Base-by-base conservation (phyloP, 53 echinoderm and acorn worm genomes). In the Pentamera pediparva region DNA sequence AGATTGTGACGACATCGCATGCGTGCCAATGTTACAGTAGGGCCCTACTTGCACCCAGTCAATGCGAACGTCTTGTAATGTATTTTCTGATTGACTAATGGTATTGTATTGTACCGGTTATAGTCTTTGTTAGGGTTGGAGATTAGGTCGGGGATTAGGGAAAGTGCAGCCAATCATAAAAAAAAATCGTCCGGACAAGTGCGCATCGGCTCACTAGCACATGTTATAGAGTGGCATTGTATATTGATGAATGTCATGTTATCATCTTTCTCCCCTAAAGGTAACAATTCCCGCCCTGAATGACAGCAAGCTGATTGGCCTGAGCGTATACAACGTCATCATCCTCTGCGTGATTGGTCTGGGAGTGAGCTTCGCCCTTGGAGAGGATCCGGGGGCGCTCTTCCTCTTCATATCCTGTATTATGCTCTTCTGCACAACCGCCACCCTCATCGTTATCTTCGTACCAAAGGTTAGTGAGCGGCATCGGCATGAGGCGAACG, bases 241-340 rank as follows among this genome's bases (percentile, higher is more conserved):
- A n/a, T n/a, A n/a, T n/a, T n/a, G n/a, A n/a, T n/a, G n/a, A n/a
- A n/a, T n/a, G n/a, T n/a, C n/a, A n/a, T n/a, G n/a, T n/a, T n/a
- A n/a, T n/a, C n/a, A n/a, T 10, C 15, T 15, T 56, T 50, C 35
- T 32, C 58, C 34, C 40, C 39, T 10, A 61, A 47, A 87, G 87
- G 83, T 87, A 17, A 73, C 73, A 13, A 87, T 87, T 28, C 74
- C 83, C 9, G 73, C 73, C 37, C 34, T 92, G 33, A 92, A 92
- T 52, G 92, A 92, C 83, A 92, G 92, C 56, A 92, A 89, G 58
- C 73, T 89, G 47, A 92, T 92, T 24, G 92, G 92, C 9, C 82
- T 92, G 22, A 86, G 89, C 37, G 92, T 92, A 27, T 92, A 92
- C 86, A 92, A 92, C 72, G 92, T 92, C 18, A 70, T 89, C 70